Conservation (phyloP, 2,888 invertebrate genomes). For the Dyspetes luteomarginatus region DNA sequence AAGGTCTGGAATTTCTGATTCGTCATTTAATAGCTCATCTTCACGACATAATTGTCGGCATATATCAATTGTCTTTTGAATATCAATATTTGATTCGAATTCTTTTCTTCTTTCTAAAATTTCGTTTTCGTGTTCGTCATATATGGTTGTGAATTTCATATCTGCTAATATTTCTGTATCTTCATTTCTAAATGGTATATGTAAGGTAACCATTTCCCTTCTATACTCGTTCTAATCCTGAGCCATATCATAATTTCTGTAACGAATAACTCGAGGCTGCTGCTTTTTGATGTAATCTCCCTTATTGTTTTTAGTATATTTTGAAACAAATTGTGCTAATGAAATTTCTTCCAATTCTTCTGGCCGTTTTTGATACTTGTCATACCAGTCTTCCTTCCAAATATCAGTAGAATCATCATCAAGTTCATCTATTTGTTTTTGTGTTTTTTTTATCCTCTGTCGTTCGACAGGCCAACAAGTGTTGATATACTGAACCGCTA, state of each 20-base stretch:
- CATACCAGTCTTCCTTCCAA: constrained; percentile 82
- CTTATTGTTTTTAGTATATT: constrained; percentile 70
- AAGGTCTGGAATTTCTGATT: not conserved
- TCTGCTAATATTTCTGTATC: not conserved
- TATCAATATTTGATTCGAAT: constrained; percentile 74
- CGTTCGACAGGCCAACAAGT: constrained; percentile 79
- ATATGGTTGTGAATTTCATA: no score
- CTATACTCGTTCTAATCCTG: constrained; percentile 76
- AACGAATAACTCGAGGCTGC: constrained; percentile 76
- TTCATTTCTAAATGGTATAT: constrained; percentile 80
- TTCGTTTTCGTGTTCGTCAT: no score
- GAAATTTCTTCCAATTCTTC: constrained; percentile 72
- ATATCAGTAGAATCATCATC: constrained; percentile 74
- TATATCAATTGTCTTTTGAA: constrained; percentile 69
- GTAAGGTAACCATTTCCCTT: constrained; percentile 69
- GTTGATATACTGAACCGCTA: constrained; percentile 68
- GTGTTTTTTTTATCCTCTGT: constrained; percentile 73
- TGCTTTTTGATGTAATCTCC: constrained; percentile 58
- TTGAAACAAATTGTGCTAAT: constrained; percentile 80
- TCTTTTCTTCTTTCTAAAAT: constrained; percentile 74
- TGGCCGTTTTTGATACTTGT: constrained; percentile 81
- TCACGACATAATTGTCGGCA: constrained; percentile 38
- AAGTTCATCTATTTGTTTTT: constrained; percentile 73
- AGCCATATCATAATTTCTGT: constrained; percentile 79
- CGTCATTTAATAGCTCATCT: not conserved